A percentile compares a stretch with the other conserved stretches of the same genome.
Conservation (phyloP, 2,797 vertebrate genomes). For the Gymnothorax javanicus region DNA sequence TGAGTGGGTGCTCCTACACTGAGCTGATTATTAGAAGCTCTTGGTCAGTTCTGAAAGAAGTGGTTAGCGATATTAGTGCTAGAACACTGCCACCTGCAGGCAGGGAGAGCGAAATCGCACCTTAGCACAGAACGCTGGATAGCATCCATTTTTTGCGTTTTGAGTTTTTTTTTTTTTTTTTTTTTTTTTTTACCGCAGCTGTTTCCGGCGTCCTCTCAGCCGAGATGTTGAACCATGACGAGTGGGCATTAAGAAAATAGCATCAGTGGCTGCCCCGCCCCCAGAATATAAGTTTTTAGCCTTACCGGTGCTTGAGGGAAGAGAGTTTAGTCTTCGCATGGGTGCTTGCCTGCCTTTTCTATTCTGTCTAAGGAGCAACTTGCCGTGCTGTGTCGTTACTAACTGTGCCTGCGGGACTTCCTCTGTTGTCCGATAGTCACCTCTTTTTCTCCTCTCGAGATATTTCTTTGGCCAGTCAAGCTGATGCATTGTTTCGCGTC, state of each 20-base stretch:
- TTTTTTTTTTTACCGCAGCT: conserved; percentile 38
- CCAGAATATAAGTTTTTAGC: conserved; percentile 58
- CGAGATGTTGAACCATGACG: conserved; percentile 38
- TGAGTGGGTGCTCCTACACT: background rate
- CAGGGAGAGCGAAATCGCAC: conserved; percentile 17
- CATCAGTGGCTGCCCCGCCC: conserved; percentile 47
- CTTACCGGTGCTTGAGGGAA: conserved; percentile 64
- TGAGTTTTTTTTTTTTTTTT: background rate
- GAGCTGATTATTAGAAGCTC: background rate
- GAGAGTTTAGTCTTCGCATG: conserved; percentile 64
- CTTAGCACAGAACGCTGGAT: conserved; percentile 42
- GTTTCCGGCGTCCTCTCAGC: conserved; percentile 16
- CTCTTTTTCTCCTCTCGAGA: conserved; percentile 10
- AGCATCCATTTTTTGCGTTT: background rate
- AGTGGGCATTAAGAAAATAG: conserved; percentile 41
- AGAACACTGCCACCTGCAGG: conserved; percentile 66
- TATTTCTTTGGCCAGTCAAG: conserved; percentile 23
- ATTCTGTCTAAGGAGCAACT: conserved; percentile 57
- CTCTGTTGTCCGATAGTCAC: background rate
- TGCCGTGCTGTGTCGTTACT: background rate
- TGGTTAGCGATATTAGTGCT: conserved; percentile 68
- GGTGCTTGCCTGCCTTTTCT: conserved; percentile 56
- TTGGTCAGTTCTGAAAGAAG: conserved; percentile 19
- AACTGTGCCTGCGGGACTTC: background rate
- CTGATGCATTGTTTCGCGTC: background rate